Conservation (phyloP, 1,140 invertebrate species). For the Alviniconcha marisindica region DNA sequence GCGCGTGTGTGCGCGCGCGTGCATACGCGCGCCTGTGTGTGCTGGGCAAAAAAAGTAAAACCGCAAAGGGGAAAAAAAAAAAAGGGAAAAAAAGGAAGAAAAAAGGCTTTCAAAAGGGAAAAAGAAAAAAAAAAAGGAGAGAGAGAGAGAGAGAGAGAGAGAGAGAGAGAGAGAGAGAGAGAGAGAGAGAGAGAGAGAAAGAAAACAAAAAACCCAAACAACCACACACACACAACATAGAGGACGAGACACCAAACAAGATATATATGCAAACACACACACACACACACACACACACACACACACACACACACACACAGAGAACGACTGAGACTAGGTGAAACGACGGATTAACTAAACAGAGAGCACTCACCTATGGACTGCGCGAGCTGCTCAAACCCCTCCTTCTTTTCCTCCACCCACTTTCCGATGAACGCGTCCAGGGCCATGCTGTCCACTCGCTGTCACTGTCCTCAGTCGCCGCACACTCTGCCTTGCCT, state of each 20-base stretch:
- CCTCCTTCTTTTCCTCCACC: slow-evolving; percentile 52
- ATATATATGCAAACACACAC: too few species aligned
- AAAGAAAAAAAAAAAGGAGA: too few species aligned
- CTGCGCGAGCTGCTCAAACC: slow-evolving; percentile 51
- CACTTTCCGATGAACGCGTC: slow-evolving; percentile 52
- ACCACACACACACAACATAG: too few species aligned
- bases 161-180: background rate
- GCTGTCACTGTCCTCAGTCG: too few species aligned
- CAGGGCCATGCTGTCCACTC: too few species aligned
- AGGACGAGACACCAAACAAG: too few species aligned
- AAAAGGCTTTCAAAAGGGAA: background rate
- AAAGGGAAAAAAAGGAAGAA: background rate
- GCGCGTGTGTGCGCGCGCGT: background rate
- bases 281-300: too few species aligned
- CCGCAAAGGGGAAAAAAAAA: background rate
- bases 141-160: background rate
- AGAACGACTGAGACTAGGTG: background rate
- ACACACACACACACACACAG: background rate
- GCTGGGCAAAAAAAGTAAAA: background rate
- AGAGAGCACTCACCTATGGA: slow-evolving; percentile 43
- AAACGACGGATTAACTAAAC: background rate
- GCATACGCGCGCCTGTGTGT: background rate
- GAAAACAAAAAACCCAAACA: background rate
- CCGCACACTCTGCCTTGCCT: too few species aligned
- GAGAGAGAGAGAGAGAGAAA: background rate